A percentile compares a stretch with the other conserved stretches of the same genome.
phyloP scores from a whole-genome alignment of 2,113 vertebrate species.

The Shinisaurus crocodilurus region DNA sequence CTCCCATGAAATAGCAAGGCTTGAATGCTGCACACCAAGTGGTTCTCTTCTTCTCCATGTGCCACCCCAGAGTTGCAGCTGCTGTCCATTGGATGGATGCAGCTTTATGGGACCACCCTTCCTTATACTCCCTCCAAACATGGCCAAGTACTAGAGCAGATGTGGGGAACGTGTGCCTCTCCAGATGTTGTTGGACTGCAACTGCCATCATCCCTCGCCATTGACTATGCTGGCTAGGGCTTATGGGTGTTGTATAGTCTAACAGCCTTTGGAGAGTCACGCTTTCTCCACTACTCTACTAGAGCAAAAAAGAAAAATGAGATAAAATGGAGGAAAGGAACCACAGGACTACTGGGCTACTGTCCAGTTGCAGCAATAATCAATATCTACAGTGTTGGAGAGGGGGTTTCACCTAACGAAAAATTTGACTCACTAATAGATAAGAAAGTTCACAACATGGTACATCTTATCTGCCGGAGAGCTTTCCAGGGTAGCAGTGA shows the following conservation, averaged over 20 bases:
- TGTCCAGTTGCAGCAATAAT: background rate
- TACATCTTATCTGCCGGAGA: constrained; percentile 50
- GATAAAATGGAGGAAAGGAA: background rate
- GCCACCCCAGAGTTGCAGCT: background rate
- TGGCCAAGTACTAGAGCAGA: background rate
- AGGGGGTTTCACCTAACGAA: background rate
- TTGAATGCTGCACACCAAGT: background rate
- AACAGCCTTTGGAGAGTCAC: no score
- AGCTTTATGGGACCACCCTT: background rate
- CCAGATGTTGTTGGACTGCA: no score
- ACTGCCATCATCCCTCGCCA: no score
- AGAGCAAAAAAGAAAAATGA: background rate
- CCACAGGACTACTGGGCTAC: background rate
- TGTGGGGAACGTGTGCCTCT: no score
- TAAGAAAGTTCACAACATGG: constrained; percentile 30
- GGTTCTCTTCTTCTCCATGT: background rate
- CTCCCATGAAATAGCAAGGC: background rate
- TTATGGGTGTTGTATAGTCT: no score
- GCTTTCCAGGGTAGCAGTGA: constrained; percentile 40
- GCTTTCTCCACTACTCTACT: no score
- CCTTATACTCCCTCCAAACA: background rate
- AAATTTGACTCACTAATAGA: constrained; percentile 28
- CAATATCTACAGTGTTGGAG: background rate
- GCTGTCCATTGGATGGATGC: background rate
- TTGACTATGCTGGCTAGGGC: no score